Evolutionary conservation across 2,888 invertebrate species (phyloP), one percentile per base, ranked within the genome.

Genomic region (Suillia variegata): DNA sequence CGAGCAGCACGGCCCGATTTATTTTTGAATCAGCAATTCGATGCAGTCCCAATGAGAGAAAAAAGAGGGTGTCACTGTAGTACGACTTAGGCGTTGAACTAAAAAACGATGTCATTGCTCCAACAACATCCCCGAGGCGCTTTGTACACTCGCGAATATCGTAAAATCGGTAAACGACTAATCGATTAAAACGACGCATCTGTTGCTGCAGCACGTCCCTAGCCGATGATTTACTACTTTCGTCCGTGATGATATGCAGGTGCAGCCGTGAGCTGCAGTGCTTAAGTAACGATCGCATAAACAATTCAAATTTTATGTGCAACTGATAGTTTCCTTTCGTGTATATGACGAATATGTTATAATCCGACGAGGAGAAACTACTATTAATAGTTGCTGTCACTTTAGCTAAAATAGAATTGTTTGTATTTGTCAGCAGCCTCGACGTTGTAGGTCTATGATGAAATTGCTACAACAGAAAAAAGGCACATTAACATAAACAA

Each of bases 31-130:
- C 88, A 45, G 91, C 87, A 52, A 92, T 86, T 69, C 85, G 84
- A 76, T 92, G 89, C 22, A 92, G 77, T 1, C 89, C 90, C 53
- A 92, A 82, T 0, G 93, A 92, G 24, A 93, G 78, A 76, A 90
- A 93, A 81, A 93, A 93, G 21, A 93, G 80, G 1, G 90, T 88
- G 80, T 91, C 90, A 67, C 89, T 89, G 76, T 92, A 93, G 74
- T 93, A 92, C 0, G 83, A 83, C 77, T 86, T 86, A 49, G 88
- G 87, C 70, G 86, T 87, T 58, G 88, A 88, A 71, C 87, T 88
- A 80, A 93, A 92, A 75, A 87, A 86, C 6, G 87, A 87, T 65
- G 88, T 88, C 86, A 92, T 87, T 21, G 85, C 85, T 24, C 85
- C 80, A 2, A 91, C 87, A 66, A 90, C 86, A 68, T 87, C 87